A percentile compares a stretch with the other conserved stretches of the same genome.
Conservation (phyloP, 2,888 invertebrate genomes). For the Chrysopilus asiliformis region DNA sequence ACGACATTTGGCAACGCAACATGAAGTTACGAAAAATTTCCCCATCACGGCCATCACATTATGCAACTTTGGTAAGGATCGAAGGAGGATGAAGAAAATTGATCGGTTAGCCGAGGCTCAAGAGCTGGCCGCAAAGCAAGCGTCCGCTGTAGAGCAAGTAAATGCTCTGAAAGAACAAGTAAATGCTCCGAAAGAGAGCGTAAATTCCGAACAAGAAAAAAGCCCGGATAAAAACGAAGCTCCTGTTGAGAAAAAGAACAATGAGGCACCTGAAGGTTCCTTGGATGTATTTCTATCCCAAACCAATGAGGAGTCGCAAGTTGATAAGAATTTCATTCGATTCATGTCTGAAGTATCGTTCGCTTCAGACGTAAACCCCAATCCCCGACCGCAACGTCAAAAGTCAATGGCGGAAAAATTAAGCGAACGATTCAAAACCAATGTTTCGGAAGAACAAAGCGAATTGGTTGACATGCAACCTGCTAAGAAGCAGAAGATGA, state of each 20-base stretch:
- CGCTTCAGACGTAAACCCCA: conserved; percentile 9
- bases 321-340: conserved; percentile 10
- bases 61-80: conserved; percentile 15
- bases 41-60: conserved; percentile 14
- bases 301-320: conserved; percentile 9
- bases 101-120: too few relatives aligned
- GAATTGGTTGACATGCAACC: background rate
- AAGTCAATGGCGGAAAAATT: conserved; percentile 8
- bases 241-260: conserved; percentile 2
- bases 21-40: conserved; percentile 16
- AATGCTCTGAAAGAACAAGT: too few relatives aligned
- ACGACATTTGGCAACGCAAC: conserved; percentile 41
- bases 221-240: background rate
- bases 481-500: conserved; percentile 1
- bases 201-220: background rate
- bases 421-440: conserved; percentile 7
- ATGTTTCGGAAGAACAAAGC: background rate
- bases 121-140: conserved; percentile 9
- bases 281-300: conserved; percentile 7
- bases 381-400: background rate
- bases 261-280: conserved; percentile 9
- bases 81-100: too few relatives aligned
- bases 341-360: conserved; percentile 11
- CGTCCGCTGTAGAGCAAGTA: too few relatives aligned
- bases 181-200: too few relatives aligned